Conservation (phyloP, 2,113 vertebrate species). For the Bos taurus region DNA sequence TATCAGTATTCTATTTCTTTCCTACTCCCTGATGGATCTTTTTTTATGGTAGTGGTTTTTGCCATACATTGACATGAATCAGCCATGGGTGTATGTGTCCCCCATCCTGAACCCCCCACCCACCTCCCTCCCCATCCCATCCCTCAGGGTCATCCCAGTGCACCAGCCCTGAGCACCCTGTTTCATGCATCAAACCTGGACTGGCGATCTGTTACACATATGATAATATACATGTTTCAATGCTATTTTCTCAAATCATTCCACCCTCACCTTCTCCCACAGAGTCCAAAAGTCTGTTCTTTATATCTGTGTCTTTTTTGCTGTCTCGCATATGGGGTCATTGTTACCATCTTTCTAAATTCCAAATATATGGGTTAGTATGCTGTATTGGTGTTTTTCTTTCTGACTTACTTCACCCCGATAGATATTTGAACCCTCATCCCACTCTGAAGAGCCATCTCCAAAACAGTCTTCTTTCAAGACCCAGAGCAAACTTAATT, state of each 20-base stretch:
- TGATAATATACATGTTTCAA: not conserved
- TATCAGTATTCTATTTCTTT: not conserved
- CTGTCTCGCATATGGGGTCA: not conserved
- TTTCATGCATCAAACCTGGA: not conserved
- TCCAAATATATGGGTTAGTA: not conserved
- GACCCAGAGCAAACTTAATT: not conserved
- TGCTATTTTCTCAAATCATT: not conserved
- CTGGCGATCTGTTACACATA: not conserved
- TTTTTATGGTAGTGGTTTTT: not conserved
- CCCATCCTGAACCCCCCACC: not conserved
- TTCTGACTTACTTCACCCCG: not conserved
- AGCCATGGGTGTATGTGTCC: rapidly evolving
- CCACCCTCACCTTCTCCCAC: not conserved
- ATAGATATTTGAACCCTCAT: not conserved
- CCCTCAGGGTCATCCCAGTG: not conserved
- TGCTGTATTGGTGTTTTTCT: not conserved
- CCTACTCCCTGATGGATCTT: not conserved
- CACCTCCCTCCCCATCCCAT: not conserved
- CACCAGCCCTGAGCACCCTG: not conserved
- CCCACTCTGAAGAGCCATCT: not conserved
- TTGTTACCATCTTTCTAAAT: rapidly evolving
- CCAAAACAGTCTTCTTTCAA: not conserved
- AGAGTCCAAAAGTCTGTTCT: not conserved
- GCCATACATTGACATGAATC: not conserved
- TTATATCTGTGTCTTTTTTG: not conserved